phyloP scores from a whole-genome alignment of 2,797 vertebrate species.

The Neosalanx taihuensis region DNA sequence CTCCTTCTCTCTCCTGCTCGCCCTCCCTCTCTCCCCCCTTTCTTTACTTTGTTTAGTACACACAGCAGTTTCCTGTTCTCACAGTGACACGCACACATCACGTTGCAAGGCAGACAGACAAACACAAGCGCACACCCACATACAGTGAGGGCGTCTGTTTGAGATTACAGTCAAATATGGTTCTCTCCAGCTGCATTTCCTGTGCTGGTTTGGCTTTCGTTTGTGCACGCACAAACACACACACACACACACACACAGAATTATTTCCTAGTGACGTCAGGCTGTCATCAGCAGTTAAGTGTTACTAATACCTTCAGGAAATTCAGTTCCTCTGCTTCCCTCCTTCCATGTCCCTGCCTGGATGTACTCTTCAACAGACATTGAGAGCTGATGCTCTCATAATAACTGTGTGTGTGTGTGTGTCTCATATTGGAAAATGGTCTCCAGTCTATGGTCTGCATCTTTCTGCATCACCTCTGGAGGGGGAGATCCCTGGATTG shows the following conservation, averaged over 20 bases:
- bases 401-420: no score
- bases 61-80: slow-evolving; percentile 23
- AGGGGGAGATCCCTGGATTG: no score
- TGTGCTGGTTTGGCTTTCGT: not conserved
- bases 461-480: no score
- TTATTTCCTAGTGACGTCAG: no score
- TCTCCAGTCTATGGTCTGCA: no score
- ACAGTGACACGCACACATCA: slow-evolving; percentile 49
- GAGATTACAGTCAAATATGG: slow-evolving; percentile 41
- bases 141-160: slow-evolving; percentile 44
- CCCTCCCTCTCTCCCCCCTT: slow-evolving; percentile 5
- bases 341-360: no score
- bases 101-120: slow-evolving; percentile 56
- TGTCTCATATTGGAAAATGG: no score
- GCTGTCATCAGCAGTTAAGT: no score
- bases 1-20: not conserved
- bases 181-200: slow-evolving; percentile 40
- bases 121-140: slow-evolving; percentile 45
- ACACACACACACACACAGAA: not conserved
- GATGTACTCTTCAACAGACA: no score
- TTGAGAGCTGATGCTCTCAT: no score
- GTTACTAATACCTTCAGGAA: no score
- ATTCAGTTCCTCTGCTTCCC: no score
- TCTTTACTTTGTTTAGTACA: not conserved
- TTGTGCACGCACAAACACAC: not conserved